These are phyloP conservation scores for Callocephalon fimbriatum DNA, from an alignment of 2,113 vertebrate genomes.

Conservation along the genomic window DNA sequence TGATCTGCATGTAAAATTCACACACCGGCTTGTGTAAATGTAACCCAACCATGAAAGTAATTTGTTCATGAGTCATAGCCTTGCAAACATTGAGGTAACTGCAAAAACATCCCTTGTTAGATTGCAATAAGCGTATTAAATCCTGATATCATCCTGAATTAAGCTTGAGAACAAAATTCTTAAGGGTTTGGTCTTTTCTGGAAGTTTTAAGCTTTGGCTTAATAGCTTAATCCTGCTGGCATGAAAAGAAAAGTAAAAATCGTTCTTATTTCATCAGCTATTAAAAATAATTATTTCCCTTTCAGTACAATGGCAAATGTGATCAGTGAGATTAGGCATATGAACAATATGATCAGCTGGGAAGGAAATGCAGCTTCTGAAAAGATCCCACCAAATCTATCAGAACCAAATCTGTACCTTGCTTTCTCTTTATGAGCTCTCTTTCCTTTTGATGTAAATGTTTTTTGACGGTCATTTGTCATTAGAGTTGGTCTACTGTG, in stretches of 20 bases:
- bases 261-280: conserved; percentile 4
- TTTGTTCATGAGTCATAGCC: conserved; percentile 75
- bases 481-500: not conserved
- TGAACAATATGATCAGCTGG: not conserved
- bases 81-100: conserved; percentile 70
- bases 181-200: not conserved
- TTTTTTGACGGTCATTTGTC: not conserved
- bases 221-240: not conserved
- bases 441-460: not conserved
- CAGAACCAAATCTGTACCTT: not conserved
- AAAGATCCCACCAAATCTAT: not conserved
- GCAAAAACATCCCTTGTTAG: conserved; percentile 54
- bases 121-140: conserved; percentile 59
- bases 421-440: not conserved
- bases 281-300: conserved; percentile 13
- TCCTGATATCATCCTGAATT: conserved; percentile 40
- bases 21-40: conserved; percentile 68
- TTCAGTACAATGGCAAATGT: not conserved
- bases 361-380: not conserved
- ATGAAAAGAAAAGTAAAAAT: conserved; percentile 16
- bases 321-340: not conserved
- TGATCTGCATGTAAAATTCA: conserved; percentile 77
- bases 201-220: not conserved
- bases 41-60: conserved; percentile 68
- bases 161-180: conserved; percentile 24